Evolutionary conservation across 64 coral and sea anemone genomes (phyloP), one percentile per base, ranked within the genome.

Genomic region (Pocillopora damicornis): DNA sequence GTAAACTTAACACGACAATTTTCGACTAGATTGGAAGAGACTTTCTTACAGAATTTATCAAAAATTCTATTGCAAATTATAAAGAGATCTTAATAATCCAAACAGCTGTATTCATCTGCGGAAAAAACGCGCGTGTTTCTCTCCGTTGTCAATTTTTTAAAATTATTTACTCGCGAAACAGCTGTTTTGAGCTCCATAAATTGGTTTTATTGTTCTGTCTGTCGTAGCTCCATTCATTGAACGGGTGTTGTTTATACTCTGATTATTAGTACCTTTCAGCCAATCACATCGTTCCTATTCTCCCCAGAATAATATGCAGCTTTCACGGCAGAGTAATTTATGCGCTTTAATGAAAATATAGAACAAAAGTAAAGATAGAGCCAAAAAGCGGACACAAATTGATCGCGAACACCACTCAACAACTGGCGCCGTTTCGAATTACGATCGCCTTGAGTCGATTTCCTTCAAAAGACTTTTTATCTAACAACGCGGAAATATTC

Each of bases 91-190:
- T 9, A 81, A 63, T 60, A 81, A 81, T 17, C 13, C 25, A 61
- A 81, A 63, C 60, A 26, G 26, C 36, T 25, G 65, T 58, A 85
- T 26, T 72, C 81, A 57, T 25, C 20, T 83, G 65, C 7, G 65
- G 56, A 13, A 15, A 25, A 85, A 20, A 56, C n/a, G 26, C 65
- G 13, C 30, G 18, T 56, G 8, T 85, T 85, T 85, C 72, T 38
- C 35, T 12, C 72, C 13, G 1, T 15, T 72, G 37, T 57, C 64
- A 85, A 22, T 71, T 37, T 85, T 85, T 72, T 58, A 58, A 26
- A 85, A 85, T 85, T 73, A 85, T 72, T 85, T 72, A 85, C 42
- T 20, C 37, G 37, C 81, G 22, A 85, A 85, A 85, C 81, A 85
- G 81, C 81, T 85, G 81, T 58, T 85, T 42, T 17, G 65, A 85